These are phyloP conservation scores for Protaetia brevitarsis DNA, from an alignment of 1,140 invertebrate genomes.

Conservation along the genomic window DNA sequence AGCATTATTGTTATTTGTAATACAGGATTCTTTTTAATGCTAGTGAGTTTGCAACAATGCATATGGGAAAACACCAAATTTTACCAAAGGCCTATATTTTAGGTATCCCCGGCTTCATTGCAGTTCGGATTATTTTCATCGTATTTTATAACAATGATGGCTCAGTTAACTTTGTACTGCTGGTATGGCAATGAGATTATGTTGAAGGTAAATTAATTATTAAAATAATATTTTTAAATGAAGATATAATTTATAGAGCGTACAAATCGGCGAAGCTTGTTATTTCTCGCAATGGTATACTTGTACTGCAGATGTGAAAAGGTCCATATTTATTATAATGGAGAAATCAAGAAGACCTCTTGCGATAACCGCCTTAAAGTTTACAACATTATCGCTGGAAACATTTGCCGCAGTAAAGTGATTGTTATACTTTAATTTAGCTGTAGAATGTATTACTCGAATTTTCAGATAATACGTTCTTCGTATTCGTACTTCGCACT, in stretches of 20 bases:
- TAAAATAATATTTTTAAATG: not conserved
- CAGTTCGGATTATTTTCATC: not conserved
- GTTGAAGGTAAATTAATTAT: slow-evolving; percentile 8
- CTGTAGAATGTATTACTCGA: not conserved
- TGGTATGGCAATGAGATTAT: slow-evolving; percentile 21
- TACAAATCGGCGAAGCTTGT: not conserved
- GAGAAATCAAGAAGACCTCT: slow-evolving; percentile 9
- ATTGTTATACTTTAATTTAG: not conserved
- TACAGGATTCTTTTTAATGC: not conserved
- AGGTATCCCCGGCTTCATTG: slow-evolving; percentile 10
- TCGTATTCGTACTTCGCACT: slow-evolving; percentile 10
- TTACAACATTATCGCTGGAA: not conserved
- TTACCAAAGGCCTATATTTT: not conserved
- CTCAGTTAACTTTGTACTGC: slow-evolving; percentile 6
- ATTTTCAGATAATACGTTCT: slow-evolving; percentile 8
- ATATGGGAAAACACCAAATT: not conserved
- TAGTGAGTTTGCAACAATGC: not conserved
- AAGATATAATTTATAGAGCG: not conserved
- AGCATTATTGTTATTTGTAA: slow-evolving; percentile 19
- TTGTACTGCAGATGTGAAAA: not conserved
- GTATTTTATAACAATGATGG: slow-evolving; percentile 17
- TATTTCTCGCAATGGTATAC: slow-evolving; percentile 12
- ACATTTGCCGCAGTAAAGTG: not conserved
- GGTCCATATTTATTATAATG: slow-evolving; percentile 13
- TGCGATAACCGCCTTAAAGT: not conserved